These are phyloP conservation scores for Pseudochaenichthys georgianus DNA, from an alignment of 2,797 vertebrate species.

Conservation along the genomic window DNA sequence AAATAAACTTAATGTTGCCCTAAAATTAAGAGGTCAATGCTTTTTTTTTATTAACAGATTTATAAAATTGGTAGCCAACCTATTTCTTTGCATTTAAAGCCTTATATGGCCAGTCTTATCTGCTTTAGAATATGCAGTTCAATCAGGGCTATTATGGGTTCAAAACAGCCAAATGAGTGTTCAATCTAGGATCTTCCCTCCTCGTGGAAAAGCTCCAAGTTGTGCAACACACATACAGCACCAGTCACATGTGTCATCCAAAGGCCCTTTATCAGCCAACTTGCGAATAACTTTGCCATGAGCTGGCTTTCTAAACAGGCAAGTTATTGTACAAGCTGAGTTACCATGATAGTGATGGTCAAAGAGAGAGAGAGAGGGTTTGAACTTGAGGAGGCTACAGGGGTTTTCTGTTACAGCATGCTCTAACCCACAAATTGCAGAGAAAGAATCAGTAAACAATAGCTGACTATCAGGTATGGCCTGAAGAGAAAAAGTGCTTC, in stretches of 20 bases:
- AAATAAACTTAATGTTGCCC: background rate
- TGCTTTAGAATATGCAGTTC: too few species aligned
- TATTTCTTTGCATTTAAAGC: too few species aligned
- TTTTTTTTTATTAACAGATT: too few species aligned
- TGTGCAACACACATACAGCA: background rate
- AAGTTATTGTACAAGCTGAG: slow-evolving; percentile 14
- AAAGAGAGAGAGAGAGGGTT: background rate
- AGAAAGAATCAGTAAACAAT: slow-evolving; percentile 25
- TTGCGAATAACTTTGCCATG: slow-evolving; percentile 6
- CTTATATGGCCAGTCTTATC: too few species aligned
- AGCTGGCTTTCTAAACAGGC: slow-evolving; percentile 14
- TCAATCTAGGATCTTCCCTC: too few species aligned
- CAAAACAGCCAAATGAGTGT: too few species aligned
- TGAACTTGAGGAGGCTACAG: slow-evolving; percentile 5
- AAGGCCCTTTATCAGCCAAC: background rate
- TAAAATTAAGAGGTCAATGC: too few species aligned
- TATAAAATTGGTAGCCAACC: too few species aligned
- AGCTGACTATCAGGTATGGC: slow-evolving; percentile 27
- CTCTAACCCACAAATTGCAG: slow-evolving; percentile 15
- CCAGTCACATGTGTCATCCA: background rate
- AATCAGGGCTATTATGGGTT: too few species aligned
- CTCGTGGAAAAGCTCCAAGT: too few species aligned
- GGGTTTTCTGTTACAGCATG: slow-evolving; percentile 20
- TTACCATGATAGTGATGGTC: background rate
- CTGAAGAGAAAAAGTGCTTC: slow-evolving; percentile 2